Evolutionary conservation across 2,797 vertebrate genomes (phyloP).

Genomic region (Syngnathus acus): DNA sequence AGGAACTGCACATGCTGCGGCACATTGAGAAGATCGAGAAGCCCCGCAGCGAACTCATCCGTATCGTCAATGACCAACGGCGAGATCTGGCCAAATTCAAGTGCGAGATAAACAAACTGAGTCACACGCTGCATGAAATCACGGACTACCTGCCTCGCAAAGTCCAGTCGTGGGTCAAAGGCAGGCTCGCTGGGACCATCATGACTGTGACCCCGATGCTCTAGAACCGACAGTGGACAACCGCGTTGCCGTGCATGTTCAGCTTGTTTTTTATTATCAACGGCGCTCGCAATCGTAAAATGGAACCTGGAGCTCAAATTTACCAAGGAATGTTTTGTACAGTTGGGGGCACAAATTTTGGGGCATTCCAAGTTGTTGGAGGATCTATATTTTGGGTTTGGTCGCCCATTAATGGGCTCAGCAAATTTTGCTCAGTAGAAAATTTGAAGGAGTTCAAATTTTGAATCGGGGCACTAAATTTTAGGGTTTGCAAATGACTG

Average conservation of each 20-base stretch:
- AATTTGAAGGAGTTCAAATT: too few species aligned
- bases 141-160: background rate
- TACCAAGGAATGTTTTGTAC: too few species aligned
- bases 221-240: background rate
- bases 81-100: background rate
- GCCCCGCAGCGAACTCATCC: constrained; percentile 1
- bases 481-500: too few species aligned
- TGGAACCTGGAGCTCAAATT: too few species aligned
- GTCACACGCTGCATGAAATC: background rate
- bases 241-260: background rate
- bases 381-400: too few species aligned
- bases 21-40: constrained; percentile 4
- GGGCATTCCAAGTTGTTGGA: too few species aligned
- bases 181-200: background rate
- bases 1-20: background rate
- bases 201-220: background rate
- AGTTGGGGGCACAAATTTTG: too few species aligned
- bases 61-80: background rate
- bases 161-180: background rate
- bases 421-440: too few species aligned
- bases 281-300: background rate
- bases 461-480: too few species aligned
- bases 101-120: background rate
- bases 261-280: background rate
- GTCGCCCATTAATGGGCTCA: too few species aligned